Evolutionary conservation across 2,888 invertebrate species (phyloP).

Genomic region (Dascillus cervinus): DNA sequence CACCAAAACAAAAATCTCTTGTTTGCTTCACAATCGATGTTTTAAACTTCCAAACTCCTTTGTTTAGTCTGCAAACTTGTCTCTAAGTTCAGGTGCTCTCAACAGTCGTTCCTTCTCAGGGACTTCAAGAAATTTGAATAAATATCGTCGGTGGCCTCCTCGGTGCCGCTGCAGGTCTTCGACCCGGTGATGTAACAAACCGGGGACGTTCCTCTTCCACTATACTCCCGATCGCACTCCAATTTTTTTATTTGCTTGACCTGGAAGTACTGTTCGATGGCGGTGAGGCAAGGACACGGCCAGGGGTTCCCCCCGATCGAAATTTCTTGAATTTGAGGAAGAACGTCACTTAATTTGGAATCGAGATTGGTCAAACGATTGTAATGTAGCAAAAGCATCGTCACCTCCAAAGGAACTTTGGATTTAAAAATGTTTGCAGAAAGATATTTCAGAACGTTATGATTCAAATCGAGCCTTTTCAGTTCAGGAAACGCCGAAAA

Average conservation of each 20-base stretch:
- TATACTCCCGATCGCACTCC: conserved; percentile 9
- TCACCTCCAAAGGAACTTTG: background rate
- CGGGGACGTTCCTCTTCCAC: conserved; percentile 5
- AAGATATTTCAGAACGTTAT: conserved; percentile 12
- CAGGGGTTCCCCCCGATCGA: conserved; percentile 16
- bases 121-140: too few relatives aligned
- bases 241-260: conserved; percentile 5
- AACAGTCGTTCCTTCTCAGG: too few relatives aligned
- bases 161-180: conserved; percentile 6
- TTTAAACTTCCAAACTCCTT: too few relatives aligned
- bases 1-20: too few relatives aligned
- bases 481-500: conserved; percentile 10
- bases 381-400: conserved; percentile 5
- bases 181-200: conserved; percentile 4
- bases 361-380: conserved; percentile 8
- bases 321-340: conserved; percentile 11
- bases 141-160: too few relatives aligned
- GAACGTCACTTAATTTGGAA: background rate
- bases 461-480: conserved; percentile 8
- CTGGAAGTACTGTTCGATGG: conserved; percentile 4
- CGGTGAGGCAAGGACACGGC: conserved; percentile 13
- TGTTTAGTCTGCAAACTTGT: too few relatives aligned
- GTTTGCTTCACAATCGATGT: too few relatives aligned
- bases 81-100: too few relatives aligned
- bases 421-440: conserved; percentile 5